Conservation (phyloP, 2,888 invertebrate genomes). For the Acleris laterana region DNA sequence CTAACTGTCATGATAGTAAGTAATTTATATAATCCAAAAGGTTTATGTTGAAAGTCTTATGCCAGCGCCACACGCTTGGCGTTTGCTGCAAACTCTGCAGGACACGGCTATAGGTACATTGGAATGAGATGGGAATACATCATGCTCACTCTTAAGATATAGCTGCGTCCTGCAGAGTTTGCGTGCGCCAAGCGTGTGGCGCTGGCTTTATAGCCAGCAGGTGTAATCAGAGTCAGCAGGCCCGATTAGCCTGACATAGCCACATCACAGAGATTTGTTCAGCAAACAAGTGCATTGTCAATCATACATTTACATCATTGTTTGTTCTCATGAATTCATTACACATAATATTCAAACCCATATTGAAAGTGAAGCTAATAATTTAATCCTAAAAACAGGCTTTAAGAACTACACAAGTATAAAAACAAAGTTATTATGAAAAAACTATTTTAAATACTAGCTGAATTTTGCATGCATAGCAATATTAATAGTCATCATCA, state of each 20-base stretch:
- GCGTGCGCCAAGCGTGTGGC: too few species aligned
- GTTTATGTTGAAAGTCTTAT: neutral
- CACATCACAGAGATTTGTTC: too few species aligned
- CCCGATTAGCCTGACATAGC: neutral
- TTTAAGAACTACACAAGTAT: conserved; percentile 22
- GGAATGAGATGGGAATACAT: too few species aligned
- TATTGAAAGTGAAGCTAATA: conserved; percentile 5
- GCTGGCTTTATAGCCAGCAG: neutral
- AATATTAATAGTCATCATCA: conserved; percentile 17
- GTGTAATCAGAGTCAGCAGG: neutral
- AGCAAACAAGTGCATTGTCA: too few species aligned
- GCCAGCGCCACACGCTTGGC: too few species aligned
- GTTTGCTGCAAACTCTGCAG: too few species aligned
- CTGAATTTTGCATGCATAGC: conserved; percentile 13
- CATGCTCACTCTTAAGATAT: too few species aligned
- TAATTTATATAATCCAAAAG: conserved; percentile 6
- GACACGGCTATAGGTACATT: too few species aligned
- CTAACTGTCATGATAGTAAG: conserved; percentile 19
- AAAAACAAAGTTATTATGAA: conserved; percentile 20
- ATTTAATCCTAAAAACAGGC: conserved; percentile 11
- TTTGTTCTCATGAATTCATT: conserved; percentile 3
- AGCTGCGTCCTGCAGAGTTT: too few species aligned
- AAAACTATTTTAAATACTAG: conserved; percentile 25
- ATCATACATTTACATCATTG: too few species aligned
- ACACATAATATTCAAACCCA: conserved; percentile 4